Evolutionary conservation across 2,888 invertebrate genomes (phyloP), one percentile per base, ranked within the genome.

Genomic region (Lymantria dispar): DNA sequence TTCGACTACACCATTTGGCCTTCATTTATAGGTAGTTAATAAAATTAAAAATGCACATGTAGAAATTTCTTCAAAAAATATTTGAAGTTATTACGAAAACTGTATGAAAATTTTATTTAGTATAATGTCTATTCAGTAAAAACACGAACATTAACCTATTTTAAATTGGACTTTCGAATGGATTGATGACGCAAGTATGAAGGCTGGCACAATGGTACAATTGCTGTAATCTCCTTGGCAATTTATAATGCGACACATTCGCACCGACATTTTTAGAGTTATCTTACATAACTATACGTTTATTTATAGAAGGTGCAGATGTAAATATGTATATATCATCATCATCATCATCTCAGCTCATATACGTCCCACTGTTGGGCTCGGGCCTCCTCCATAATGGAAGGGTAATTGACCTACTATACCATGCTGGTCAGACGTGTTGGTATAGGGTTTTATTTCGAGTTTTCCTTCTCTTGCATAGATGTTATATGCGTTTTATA

Each of bases 141-240:
- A 83, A 80, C 77, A 74, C 60, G 65, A 68, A 72, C 79, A 77
- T 84, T 87, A 85, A 81, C 87, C 87, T 80, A 87, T 83, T 86
- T 85, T 83, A 83, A 83, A 87, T 85, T 76, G 81, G 76, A 81
- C 78, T 85, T 84, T 80, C 75, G 73, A 78, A 84, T 74, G 78
- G 77, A 80, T 76, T 75, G 77, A 79, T 85, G 85, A 83, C 79
- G 78, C 72, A 76, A 80, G 72, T 64, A 70, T 68, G 69, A 72
- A 78, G 74, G 76, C 82, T 80, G 83, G 82, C 82, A 80, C 78
- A 76, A 78, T 74, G 67, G 72, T 68, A 74, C 71, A 72, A 72
- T 73, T 74, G 68, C 70, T 71, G 67, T 71, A 71, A 76, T 72
- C 74, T 74, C 56, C 64, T 74, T 69, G 68, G 72, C 72, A 70